Evolutionary conservation across 1,140 invertebrate genomes (phyloP).

Genomic region (Melipona quadrifasciata): DNA sequence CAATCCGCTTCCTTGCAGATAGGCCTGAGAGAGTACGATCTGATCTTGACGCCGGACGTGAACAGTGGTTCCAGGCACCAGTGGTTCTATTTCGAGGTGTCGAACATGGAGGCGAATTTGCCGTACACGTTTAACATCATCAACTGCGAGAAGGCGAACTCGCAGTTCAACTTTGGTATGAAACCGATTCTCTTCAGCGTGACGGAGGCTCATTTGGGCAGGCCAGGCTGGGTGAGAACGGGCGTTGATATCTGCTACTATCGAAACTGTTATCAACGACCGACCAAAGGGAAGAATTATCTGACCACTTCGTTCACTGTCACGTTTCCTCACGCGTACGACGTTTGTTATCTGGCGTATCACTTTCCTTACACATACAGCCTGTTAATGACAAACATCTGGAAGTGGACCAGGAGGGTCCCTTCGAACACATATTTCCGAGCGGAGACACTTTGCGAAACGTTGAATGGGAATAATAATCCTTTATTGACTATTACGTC

Average conservation of each 20-base stretch:
- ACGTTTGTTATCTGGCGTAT: slow-evolving; percentile 95
- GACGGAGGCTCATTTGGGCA: slow-evolving; percentile 85
- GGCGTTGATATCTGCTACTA: slow-evolving; percentile 93
- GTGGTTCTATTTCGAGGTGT: slow-evolving; percentile 97
- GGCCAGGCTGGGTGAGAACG: slow-evolving; percentile 87
- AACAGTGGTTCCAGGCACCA: slow-evolving; percentile 91
- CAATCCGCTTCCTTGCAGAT: slow-evolving; percentile 81
- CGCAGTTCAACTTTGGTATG: slow-evolving; percentile 96
- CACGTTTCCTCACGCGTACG: slow-evolving; percentile 89
- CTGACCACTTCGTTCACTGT: slow-evolving; percentile 92
- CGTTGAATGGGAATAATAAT: slow-evolving; percentile 89
- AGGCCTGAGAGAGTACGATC: slow-evolving; percentile 90
- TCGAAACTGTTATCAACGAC: slow-evolving; percentile 85
- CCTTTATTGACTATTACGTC: slow-evolving; percentile 91
- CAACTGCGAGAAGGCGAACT: slow-evolving; percentile 94
- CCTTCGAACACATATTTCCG: slow-evolving; percentile 82
- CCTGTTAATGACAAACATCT: slow-evolving; percentile 87
- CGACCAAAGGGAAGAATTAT: slow-evolving; percentile 85
- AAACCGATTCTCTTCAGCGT: slow-evolving; percentile 95
- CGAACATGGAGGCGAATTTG: slow-evolving; percentile 88
- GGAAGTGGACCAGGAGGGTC: slow-evolving; percentile 82
- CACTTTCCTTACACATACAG: slow-evolving; percentile 96
- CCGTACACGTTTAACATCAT: slow-evolving; percentile 95
- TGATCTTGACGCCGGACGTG: slow-evolving; percentile 93
- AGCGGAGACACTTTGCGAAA: slow-evolving; percentile 87